A percentile compares a stretch with the other conserved stretches of the same genome.
These are phyloP conservation scores for Callaeas wilsoni DNA, from an alignment of 2,113 vertebrate genomes.

Conservation along the genomic window DNA sequence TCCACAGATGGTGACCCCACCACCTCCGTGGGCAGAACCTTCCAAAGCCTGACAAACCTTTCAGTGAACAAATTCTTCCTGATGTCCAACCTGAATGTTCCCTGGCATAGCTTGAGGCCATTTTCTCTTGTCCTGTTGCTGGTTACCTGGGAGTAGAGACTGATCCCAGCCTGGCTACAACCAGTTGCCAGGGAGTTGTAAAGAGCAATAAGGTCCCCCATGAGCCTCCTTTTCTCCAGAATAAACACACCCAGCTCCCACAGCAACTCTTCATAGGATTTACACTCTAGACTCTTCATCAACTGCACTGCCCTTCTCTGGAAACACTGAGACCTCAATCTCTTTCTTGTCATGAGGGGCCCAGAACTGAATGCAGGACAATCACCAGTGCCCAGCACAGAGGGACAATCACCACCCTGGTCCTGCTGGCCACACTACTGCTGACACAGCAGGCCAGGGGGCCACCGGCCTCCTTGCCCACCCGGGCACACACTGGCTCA, in stretches of 20 bases:
- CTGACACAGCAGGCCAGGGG: not conserved
- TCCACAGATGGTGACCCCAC: not conserved
- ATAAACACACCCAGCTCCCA: not conserved
- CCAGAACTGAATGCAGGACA: not conserved
- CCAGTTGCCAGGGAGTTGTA: not conserved
- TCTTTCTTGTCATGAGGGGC: not conserved
- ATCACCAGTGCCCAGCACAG: not conserved
- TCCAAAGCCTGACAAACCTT: not conserved
- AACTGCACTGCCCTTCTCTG: not conserved
- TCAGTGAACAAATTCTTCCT: not conserved
- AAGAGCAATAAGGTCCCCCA: not conserved
- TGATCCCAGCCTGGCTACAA: not conserved
- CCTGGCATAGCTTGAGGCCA: not conserved
- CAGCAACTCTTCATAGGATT: not conserved
- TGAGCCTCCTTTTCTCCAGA: not conserved
- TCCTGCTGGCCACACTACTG: not conserved
- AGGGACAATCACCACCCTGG: rapidly evolving
- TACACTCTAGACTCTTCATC: not conserved
- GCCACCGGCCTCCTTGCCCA: rapidly evolving
- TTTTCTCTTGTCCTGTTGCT: rapidly evolving
- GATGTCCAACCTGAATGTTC: not conserved
- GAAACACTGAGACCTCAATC: too few species aligned
- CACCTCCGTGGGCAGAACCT: not conserved
- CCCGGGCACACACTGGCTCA: rapidly evolving
- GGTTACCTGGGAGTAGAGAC: not conserved